Percentiles rank a stretch among this genome's conserved stretches.
Conservation (phyloP, 1,140 invertebrate genomes). For the Sitophilus oryzae region DNA sequence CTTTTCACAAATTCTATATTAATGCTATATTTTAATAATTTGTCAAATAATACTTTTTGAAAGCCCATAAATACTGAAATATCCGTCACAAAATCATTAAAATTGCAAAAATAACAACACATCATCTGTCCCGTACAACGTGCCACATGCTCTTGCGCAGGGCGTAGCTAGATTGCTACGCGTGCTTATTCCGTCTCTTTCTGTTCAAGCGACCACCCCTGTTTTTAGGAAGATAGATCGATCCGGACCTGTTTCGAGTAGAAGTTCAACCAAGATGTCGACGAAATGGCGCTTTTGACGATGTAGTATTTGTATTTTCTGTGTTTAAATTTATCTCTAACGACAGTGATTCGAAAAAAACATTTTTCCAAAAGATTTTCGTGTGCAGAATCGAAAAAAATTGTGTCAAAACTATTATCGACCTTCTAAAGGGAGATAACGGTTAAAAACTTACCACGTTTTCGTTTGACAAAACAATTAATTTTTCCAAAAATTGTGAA, state of each 20-base stretch:
- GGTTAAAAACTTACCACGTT: slow-evolving; percentile 34
- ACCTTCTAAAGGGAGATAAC: slow-evolving; percentile 17
- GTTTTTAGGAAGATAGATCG: slow-evolving; percentile 33
- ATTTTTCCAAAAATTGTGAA: slow-evolving; percentile 8
- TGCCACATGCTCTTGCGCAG: slow-evolving; percentile 14
- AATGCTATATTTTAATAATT: background rate
- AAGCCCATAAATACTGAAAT: background rate
- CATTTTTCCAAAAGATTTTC: slow-evolving; percentile 20
- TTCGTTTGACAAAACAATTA: slow-evolving; percentile 16
- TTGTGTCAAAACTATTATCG: slow-evolving; percentile 25
- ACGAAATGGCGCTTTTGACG: slow-evolving; percentile 33
- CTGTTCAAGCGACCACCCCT: slow-evolving; percentile 31
- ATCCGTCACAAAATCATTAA: slow-evolving; percentile 3
- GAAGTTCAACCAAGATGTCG: slow-evolving; percentile 41
- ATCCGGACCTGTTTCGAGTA: slow-evolving; percentile 40
- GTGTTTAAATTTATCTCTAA: slow-evolving; percentile 29
- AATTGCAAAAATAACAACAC: slow-evolving; percentile 1
- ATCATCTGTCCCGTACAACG: background rate
- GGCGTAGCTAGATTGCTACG: slow-evolving; percentile 25
- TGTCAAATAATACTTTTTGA: background rate
- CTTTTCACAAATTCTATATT: background rate
- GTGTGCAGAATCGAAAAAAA: slow-evolving; percentile 24
- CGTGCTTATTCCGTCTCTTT: slow-evolving; percentile 24
- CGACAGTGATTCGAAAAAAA: slow-evolving; percentile 25
- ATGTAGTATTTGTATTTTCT: slow-evolving; percentile 37